phyloP scores from a whole-genome alignment of 2,797 vertebrate genomes.

The Limnodromus scolopaceus region DNA sequence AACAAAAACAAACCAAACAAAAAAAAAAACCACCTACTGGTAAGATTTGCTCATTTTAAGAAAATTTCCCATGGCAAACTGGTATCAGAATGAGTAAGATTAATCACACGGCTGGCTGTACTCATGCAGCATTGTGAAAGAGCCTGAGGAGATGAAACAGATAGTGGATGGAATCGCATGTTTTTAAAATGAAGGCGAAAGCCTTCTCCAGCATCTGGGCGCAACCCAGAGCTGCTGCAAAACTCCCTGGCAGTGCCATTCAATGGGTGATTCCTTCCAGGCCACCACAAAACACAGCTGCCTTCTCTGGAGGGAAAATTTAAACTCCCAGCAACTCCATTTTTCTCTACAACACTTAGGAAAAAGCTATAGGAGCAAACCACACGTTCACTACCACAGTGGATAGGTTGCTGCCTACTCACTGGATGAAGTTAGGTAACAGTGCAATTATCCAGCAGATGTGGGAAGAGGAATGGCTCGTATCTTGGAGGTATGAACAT shows the following conservation, averaged over 20 bases:
- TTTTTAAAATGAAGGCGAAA: not conserved
- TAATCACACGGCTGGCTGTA: not conserved
- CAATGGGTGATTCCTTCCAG: rapidly evolving
- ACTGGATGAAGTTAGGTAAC: not conserved
- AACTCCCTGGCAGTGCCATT: not conserved
- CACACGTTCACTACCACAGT: not conserved
- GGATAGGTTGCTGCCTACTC: rapidly evolving
- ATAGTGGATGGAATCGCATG: not conserved
- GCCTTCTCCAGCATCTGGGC: not conserved
- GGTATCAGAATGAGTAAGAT: not conserved
- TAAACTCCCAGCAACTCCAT: not conserved
- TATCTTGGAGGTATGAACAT: not conserved
- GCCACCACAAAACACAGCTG: not conserved
- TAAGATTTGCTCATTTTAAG: not conserved
- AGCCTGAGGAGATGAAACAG: not conserved
- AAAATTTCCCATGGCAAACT: not conserved
- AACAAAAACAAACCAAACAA: not conserved
- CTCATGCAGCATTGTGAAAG: not conserved
- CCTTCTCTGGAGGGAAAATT: not conserved
- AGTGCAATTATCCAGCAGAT: not conserved
- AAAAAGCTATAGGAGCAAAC: not conserved
- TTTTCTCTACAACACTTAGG: not conserved
- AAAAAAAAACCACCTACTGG: not conserved
- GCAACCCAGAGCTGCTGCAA: not conserved
- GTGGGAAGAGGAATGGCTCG: not conserved